phyloP scores from a whole-genome alignment of 2,797 vertebrate genomes.

The Siniperca scherzeri region DNA sequence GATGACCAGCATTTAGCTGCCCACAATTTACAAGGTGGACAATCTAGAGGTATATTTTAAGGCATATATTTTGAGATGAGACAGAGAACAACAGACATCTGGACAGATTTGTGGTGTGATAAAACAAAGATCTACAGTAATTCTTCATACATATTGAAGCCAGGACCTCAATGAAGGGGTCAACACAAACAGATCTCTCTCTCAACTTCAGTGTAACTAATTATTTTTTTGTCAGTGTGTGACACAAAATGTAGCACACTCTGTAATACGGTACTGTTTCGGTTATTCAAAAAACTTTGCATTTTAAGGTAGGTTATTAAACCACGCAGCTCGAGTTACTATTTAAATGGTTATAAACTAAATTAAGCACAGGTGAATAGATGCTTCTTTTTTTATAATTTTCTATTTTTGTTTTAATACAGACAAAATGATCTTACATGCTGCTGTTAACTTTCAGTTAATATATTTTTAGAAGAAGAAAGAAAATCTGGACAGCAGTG shows the following conservation, averaged over 20 bases:
- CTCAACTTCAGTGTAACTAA: not conserved
- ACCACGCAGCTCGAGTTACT: not conserved
- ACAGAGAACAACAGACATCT: slow-evolving; percentile 13
- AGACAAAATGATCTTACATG: slow-evolving; percentile 1
- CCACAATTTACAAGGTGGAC: slow-evolving; percentile 39
- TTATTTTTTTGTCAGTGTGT: not conserved
- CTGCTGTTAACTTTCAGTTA: slow-evolving; percentile 24
- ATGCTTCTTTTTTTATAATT: not conserved
- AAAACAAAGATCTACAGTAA: slow-evolving; percentile 8
- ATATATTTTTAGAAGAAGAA: slow-evolving; percentile 23
- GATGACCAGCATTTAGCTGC: slow-evolving; percentile 59
- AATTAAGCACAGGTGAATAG: not conserved
- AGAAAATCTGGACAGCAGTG: slow-evolving; percentile 8
- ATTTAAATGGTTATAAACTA: not conserved
- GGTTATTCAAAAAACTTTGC: not conserved
- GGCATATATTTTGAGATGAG: slow-evolving; percentile 5
- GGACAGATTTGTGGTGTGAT: slow-evolving; percentile 15
- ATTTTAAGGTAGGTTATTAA: not conserved
- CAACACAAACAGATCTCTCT: not conserved
- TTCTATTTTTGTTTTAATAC: not conserved
- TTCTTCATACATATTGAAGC: not conserved
- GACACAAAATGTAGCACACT: not conserved
- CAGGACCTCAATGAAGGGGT: not conserved
- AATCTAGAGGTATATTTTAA: slow-evolving; percentile 11
- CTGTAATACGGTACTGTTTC: not conserved